Evolutionary conservation across 2,888 invertebrate genomes (phyloP).

Genomic region (Plebejus anna): DNA sequence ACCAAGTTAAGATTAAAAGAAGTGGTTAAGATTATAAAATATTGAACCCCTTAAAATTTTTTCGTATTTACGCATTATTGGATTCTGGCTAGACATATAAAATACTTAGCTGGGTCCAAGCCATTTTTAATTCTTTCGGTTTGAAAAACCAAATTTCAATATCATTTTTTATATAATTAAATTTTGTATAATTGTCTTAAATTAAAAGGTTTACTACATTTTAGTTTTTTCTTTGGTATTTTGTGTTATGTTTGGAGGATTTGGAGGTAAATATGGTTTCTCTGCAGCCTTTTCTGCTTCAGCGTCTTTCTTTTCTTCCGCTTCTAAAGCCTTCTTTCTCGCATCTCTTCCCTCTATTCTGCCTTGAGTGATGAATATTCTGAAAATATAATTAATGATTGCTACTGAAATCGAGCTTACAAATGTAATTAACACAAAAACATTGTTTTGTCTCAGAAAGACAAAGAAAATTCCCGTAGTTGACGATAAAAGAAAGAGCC

Average conservation of each 20-base stretch:
- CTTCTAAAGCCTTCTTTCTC: conserved; percentile 58
- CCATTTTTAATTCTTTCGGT: neutral
- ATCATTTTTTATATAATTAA: neutral
- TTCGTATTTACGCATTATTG: too few species aligned
- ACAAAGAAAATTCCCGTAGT: conserved; percentile 1
- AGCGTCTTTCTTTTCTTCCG: conserved; percentile 54
- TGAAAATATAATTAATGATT: conserved; percentile 39
- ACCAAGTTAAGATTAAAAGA: too few species aligned
- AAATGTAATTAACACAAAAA: neutral
- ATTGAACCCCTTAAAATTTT: too few species aligned
- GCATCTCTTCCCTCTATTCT: conserved; percentile 47
- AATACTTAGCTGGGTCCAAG: neutral
- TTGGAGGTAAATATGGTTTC: conserved; percentile 37
- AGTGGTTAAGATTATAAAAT: too few species aligned
- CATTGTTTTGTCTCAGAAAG: neutral
- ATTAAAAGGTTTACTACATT: neutral
- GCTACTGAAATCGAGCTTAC: neutral
- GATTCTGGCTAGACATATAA: neutral
- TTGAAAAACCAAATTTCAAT: neutral
- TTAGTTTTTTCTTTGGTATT: neutral
- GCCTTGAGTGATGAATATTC: conserved; percentile 58
- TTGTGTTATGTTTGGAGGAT: conserved; percentile 27
- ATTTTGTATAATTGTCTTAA: neutral
- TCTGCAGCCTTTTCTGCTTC: conserved; percentile 45
- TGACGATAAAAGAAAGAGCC: neutral